A percentile compares a stretch with the other conserved stretches of the same genome.
phyloP scores from a whole-genome alignment of 2,113 vertebrate species.

The Verasper variegatus region DNA sequence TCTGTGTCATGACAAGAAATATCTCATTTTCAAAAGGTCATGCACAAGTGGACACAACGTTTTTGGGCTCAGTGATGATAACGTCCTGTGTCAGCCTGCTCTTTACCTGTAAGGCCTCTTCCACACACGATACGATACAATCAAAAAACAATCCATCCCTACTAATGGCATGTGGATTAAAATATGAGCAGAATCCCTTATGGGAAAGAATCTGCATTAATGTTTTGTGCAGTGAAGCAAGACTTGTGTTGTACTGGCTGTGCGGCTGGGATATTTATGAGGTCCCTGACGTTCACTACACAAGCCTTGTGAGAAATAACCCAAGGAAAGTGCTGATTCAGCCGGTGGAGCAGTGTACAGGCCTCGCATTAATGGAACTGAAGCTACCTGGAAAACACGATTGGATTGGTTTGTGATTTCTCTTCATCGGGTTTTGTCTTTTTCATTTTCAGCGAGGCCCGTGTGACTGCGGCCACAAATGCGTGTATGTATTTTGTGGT shows the following conservation, averaged over 20 bases:
- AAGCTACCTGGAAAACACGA: constrained; percentile 66
- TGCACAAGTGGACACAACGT: neutral
- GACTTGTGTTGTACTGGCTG: constrained; percentile 60
- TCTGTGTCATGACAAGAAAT: constrained; percentile 37
- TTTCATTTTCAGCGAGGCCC: constrained; percentile 37
- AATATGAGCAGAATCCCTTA: constrained; percentile 25
- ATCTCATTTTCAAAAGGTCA: constrained; percentile 58
- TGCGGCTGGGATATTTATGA: constrained; percentile 71
- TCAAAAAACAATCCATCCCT: constrained; percentile 10
- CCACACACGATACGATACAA: neutral
- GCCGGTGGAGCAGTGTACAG: constrained; percentile 49
- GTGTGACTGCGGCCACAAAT: constrained; percentile 6
- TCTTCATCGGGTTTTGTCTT: constrained; percentile 39
- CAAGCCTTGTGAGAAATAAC: constrained; percentile 71
- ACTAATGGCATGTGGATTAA: constrained; percentile 48
- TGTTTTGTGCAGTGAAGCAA: constrained; percentile 43
- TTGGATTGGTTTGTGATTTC: constrained; percentile 57
- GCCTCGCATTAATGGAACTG: constrained; percentile 55
- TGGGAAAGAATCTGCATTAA: constrained; percentile 42
- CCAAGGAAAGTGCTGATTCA: constrained; percentile 70
- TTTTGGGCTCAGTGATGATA: constrained; percentile 24
- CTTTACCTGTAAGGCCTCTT: constrained; percentile 42
- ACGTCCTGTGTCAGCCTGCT: constrained; percentile 42
- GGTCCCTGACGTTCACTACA: constrained; percentile 46
- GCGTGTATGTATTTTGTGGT: constrained; percentile 17